phyloP scores from a whole-genome alignment of 2,797 vertebrate species.

The Anolis apletophallus region DNA sequence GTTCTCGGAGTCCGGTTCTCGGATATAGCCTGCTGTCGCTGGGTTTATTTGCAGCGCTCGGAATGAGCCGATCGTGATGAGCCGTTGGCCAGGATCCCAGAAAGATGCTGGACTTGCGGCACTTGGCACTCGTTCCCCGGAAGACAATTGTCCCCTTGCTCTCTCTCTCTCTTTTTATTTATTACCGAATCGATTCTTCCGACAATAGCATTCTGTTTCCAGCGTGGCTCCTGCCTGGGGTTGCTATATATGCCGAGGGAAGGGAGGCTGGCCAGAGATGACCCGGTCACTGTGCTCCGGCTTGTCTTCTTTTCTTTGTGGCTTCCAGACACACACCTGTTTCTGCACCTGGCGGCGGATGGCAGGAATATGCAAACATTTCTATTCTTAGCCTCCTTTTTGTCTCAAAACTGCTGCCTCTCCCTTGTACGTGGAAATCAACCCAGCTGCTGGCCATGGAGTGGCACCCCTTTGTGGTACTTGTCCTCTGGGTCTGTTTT shows the following conservation, averaged over 20 bases:
- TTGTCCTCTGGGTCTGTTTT: too few relatives aligned
- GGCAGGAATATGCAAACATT: neutral
- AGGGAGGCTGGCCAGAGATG: slow-evolving; percentile 38
- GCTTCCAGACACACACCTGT: neutral
- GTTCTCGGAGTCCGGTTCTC: too few relatives aligned
- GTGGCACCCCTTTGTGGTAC: too few relatives aligned
- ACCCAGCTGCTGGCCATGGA: neutral
- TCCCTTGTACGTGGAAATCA: neutral
- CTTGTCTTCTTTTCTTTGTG: neutral
- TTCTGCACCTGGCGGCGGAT: too few relatives aligned
- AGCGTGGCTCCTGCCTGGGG: slow-evolving; percentile 6
- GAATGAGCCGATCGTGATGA: slow-evolving; percentile 72
- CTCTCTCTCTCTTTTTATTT: slow-evolving; percentile 49
- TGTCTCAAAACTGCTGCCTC: neutral
- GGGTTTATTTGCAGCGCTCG: slow-evolving; percentile 50
- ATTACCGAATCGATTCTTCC: slow-evolving; percentile 64
- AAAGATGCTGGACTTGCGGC: slow-evolving; percentile 58
- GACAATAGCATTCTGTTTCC: slow-evolving; percentile 57
- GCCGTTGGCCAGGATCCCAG: slow-evolving; percentile 71
- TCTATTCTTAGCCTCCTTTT: neutral
- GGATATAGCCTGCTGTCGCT: neutral
- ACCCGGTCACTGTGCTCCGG: neutral
- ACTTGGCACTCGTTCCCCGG: slow-evolving; percentile 68
- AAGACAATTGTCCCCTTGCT: slow-evolving; percentile 70
- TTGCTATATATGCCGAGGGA: slow-evolving; percentile 24